A percentile compares a stretch with the other conserved stretches of the same genome.
Conservation (phyloP, 2,797 vertebrate species). For the Galagoides demidoff region DNA sequence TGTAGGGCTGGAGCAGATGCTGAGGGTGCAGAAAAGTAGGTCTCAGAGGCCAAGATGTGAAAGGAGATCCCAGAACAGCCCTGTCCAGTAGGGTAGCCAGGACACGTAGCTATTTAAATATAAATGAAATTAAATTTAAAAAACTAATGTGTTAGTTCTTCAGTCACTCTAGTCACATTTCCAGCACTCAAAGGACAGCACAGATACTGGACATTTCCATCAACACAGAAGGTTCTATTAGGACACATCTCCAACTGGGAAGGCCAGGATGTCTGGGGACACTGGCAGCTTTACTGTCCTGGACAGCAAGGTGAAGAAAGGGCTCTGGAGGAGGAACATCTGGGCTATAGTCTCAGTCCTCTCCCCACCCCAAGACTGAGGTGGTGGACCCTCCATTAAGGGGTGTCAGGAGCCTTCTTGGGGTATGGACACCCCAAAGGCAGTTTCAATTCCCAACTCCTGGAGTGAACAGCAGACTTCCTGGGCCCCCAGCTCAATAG, state of each 20-base stretch:
- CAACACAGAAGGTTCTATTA: background rate
- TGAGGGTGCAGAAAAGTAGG: background rate
- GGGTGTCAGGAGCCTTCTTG: background rate
- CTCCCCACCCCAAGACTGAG: background rate
- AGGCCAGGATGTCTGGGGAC: background rate
- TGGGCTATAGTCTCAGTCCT: background rate
- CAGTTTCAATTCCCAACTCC: background rate
- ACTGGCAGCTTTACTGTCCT: background rate
- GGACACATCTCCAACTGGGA: background rate
- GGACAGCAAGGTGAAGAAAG: background rate
- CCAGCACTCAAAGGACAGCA: background rate
- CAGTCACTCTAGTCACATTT: background rate
- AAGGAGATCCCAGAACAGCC: background rate
- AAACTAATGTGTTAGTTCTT: background rate
- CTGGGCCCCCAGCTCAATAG: background rate
- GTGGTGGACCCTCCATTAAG: background rate
- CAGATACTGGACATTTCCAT: background rate
- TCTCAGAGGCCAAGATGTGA: background rate
- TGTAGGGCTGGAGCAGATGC: background rate
- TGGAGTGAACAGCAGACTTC: background rate
- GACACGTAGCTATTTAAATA: background rate
- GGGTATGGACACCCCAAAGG: background rate
- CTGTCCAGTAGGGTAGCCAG: background rate
- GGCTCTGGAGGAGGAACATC: background rate
- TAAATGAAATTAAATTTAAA: constrained; percentile 22